Conservation (phyloP, 2,888 invertebrate species). For the Tetranychus piercei region DNA sequence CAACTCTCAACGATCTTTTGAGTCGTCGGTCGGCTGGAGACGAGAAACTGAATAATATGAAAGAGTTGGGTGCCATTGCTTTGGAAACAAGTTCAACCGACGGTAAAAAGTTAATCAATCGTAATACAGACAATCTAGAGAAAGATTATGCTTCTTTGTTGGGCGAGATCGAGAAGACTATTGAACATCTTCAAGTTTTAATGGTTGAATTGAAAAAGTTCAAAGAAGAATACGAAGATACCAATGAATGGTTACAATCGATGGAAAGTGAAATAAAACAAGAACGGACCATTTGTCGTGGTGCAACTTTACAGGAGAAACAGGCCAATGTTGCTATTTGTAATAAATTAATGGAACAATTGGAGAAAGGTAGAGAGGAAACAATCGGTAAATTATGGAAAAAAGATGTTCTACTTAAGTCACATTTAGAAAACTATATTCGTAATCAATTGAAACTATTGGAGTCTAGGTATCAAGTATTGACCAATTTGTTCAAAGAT, state of each 20-base stretch:
- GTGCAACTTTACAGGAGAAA: constrained; percentile 57
- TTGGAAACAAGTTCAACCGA: constrained; percentile 59
- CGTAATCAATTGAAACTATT: constrained; percentile 66
- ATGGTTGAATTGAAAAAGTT: constrained; percentile 62
- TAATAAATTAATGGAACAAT: constrained; percentile 1
- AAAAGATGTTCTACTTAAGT: constrained; percentile 43
- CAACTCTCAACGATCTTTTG: constrained; percentile 42
- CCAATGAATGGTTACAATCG: constrained; percentile 80
- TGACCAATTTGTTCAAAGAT: constrained; percentile 51
- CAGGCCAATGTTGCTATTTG: constrained; percentile 38
- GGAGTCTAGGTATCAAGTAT: constrained; percentile 70
- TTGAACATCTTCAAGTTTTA: constrained; percentile 53
- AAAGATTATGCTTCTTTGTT: constrained; percentile 68
- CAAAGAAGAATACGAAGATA: constrained; percentile 73
- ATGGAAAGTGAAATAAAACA: constrained; percentile 76
- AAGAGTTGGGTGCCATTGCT: constrained; percentile 69
- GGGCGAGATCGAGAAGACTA: constrained; percentile 64
- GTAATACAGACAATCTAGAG: constrained; percentile 63
- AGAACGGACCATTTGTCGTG: constrained; percentile 51
- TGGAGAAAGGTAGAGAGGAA: not conserved
- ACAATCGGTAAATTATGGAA: constrained; percentile 6
- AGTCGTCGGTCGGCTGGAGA: constrained; percentile 73
- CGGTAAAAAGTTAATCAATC: constrained; percentile 49
- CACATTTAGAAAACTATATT: constrained; percentile 67
- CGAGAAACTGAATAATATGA: constrained; percentile 48